Conservation (phyloP, 1,140 invertebrate species). For the Orchestia grillus region DNA sequence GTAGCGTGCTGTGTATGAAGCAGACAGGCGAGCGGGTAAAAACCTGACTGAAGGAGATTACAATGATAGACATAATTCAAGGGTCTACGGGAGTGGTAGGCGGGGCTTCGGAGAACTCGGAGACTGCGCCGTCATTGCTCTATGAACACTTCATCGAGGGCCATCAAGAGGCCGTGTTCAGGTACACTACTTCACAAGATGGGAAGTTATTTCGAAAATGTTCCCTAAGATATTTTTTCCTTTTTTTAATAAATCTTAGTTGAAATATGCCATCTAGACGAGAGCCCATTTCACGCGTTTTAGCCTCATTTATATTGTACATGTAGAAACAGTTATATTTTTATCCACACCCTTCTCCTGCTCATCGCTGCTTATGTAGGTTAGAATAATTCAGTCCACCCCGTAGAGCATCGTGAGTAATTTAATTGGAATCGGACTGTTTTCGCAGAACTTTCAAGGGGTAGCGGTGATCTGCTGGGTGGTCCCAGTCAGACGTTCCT, state of each 20-base stretch:
- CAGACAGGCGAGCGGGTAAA: not conserved
- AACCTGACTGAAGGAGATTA: not conserved
- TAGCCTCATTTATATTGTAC: too few relatives aligned
- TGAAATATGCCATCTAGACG: too few relatives aligned
- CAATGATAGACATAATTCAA: not conserved
- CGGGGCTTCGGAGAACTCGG: not conserved
- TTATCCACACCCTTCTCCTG: too few relatives aligned
- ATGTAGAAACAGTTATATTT: too few relatives aligned
- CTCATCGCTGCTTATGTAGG: too few relatives aligned
- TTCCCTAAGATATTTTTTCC: too few relatives aligned
- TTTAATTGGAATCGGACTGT: not conserved
- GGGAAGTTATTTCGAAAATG: not conserved
- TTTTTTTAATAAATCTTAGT: not conserved
- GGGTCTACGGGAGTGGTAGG: not conserved
- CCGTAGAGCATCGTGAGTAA: too few relatives aligned
- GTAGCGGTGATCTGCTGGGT: not conserved
- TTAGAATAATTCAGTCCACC: too few relatives aligned
- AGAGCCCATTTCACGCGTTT: too few relatives aligned
- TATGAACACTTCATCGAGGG: not conserved
- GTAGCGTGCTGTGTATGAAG: not conserved
- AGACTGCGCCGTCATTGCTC: not conserved
- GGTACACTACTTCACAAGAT: not conserved
- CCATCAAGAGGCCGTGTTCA: not conserved
- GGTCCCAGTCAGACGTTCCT: not conserved
- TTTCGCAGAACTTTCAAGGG: not conserved